Evolutionary conservation across 64 coral and sea anemone genomes (phyloP).

Genomic region (Montipora efflorescens): DNA sequence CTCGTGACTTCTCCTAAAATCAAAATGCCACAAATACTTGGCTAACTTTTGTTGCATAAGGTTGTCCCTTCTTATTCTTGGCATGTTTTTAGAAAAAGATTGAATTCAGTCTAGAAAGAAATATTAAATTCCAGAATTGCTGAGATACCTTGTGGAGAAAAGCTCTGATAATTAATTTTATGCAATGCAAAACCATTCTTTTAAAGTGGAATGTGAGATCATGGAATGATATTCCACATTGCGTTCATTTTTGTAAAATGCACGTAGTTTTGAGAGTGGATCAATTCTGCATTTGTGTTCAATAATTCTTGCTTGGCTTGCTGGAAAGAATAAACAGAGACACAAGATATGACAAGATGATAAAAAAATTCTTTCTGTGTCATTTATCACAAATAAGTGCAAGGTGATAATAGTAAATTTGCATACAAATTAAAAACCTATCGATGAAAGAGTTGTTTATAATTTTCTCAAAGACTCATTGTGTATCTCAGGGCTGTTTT

Average conservation of each 20-base stretch:
- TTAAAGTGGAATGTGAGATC: no score
- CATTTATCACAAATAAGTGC: background rate
- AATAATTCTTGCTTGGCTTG: background rate
- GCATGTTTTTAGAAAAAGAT: no score
- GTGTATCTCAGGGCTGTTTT: background rate
- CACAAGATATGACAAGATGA: background rate
- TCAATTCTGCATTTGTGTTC: background rate
- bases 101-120: background rate
- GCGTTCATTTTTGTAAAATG: no score
- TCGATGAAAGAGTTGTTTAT: background rate
- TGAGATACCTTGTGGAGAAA: no score
- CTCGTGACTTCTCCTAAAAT: background rate
- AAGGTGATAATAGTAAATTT: background rate
- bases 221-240: no score
- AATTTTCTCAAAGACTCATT: background rate
- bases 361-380: background rate
- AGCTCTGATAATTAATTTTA: no score
- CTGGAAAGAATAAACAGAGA: background rate
- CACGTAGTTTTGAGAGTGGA: background rate
- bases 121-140: background rate
- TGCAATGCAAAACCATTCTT: no score
- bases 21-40: background rate
- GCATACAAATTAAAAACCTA: constrained; percentile 24
- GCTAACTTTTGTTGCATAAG: background rate
- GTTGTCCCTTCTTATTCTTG: background rate